Evolutionary conservation across 2,888 invertebrate genomes (phyloP).

Genomic region (Endotricha flammealis): DNA sequence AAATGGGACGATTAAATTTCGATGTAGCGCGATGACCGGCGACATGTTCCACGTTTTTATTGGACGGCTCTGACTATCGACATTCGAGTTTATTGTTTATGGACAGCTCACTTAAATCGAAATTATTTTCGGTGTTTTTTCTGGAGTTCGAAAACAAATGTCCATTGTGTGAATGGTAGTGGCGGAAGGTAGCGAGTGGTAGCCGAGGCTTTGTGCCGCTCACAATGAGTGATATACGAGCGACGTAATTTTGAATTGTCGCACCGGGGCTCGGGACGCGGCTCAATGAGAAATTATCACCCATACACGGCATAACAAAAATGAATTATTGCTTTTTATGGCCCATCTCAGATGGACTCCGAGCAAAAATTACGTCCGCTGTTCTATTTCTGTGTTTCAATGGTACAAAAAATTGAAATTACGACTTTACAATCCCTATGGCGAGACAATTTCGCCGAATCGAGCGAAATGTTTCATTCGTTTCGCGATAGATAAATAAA

Average conservation of each 20-base stretch:
- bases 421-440: slow-evolving; percentile 20
- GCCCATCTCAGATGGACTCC: slow-evolving; percentile 43
- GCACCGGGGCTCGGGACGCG: slow-evolving; percentile 49
- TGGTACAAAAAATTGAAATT: slow-evolving; percentile 27
- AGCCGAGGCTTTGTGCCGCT: slow-evolving; percentile 67
- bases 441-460: not conserved
- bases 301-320: slow-evolving; percentile 74
- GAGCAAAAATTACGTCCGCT: slow-evolving; percentile 43
- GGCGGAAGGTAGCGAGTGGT: slow-evolving; percentile 62
- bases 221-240: slow-evolving; percentile 77
- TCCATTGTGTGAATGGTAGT: slow-evolving; percentile 61
- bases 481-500: slow-evolving; percentile 38
- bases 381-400: slow-evolving; percentile 37
- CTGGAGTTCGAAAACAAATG: slow-evolving; percentile 70
- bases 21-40: slow-evolving; percentile 30
- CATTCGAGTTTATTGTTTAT: slow-evolving; percentile 53
- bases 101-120: slow-evolving; percentile 55
- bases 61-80: slow-evolving; percentile 30
- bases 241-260: slow-evolving; percentile 72
- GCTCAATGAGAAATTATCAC: slow-evolving; percentile 73
- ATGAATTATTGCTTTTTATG: slow-evolving; percentile 74
- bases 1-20: slow-evolving; percentile 42
- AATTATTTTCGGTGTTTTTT: slow-evolving; percentile 67
- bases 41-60: slow-evolving; percentile 40
- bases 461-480: slow-evolving; percentile 20